Conservation (phyloP, 2,797 vertebrate genomes). For the Neomorphus geoffroyi region DNA sequence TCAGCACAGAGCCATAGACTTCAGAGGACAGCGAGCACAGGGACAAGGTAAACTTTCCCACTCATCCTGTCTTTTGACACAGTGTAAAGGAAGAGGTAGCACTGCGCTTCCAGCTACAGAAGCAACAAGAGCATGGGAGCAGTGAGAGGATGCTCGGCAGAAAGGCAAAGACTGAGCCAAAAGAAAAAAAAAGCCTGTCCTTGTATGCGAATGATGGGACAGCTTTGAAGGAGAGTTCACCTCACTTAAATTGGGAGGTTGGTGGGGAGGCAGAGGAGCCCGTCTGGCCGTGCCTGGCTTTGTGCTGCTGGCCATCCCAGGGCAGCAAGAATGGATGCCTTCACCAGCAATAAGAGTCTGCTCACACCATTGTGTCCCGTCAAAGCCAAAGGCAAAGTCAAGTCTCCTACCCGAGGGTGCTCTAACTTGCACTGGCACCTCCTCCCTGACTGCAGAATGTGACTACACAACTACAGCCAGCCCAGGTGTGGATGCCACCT, state of each 20-base stretch:
- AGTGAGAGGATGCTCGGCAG: background rate
- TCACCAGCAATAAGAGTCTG: background rate
- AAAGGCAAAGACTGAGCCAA: background rate
- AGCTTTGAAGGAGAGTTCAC: background rate
- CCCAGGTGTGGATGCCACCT: background rate
- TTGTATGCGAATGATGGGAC: background rate
- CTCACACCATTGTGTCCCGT: background rate
- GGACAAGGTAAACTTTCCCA: background rate
- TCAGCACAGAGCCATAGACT: background rate
- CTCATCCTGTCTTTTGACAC: background rate
- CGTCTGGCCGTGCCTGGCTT: background rate
- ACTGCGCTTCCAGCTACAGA: accelerated
- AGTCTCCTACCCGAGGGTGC: background rate
- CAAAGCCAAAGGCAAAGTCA: background rate
- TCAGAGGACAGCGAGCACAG: background rate
- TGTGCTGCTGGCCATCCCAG: background rate
- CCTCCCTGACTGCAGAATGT: background rate
- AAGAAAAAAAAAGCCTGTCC: background rate
- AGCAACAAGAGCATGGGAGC: background rate
- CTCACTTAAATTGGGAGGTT: background rate
- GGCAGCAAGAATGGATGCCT: background rate
- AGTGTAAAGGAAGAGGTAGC: background rate
- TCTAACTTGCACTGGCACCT: background rate
- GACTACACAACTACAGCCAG: background rate
- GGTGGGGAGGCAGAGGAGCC: background rate